Evolutionary conservation across 1,140 invertebrate genomes (phyloP).

Genomic region (Drosophila virilis): DNA sequence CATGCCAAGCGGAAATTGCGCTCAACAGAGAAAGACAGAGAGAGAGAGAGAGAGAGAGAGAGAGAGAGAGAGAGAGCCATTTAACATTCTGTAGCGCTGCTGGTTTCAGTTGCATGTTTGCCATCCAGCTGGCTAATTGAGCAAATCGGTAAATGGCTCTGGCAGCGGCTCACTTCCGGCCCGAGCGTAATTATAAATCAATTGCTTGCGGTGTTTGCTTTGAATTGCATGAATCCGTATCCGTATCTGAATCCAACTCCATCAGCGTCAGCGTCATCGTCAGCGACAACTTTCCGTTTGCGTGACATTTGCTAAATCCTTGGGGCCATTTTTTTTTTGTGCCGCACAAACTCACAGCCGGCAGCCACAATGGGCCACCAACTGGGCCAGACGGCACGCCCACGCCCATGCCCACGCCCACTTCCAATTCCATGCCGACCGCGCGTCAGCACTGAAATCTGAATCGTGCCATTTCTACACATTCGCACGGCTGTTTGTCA

Average conservation of each 20-base stretch:
- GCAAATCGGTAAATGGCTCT: constrained; percentile 57
- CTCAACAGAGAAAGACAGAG: constrained; percentile 21
- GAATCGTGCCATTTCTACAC: constrained; percentile 63
- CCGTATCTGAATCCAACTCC: constrained; percentile 13
- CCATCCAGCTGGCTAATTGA: constrained; percentile 67
- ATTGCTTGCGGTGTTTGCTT: constrained; percentile 62
- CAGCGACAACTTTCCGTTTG: constrained; percentile 23
- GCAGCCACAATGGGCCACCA: too few relatives aligned
- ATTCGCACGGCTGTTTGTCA: constrained; percentile 46
- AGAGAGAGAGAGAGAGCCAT: background rate
- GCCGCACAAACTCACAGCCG: too few relatives aligned
- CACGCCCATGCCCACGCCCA: too few relatives aligned
- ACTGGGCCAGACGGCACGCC: too few relatives aligned
- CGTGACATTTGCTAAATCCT: constrained; percentile 68
- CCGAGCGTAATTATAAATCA: constrained; percentile 75
- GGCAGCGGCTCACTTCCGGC: constrained; percentile 48
- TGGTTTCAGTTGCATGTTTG: constrained; percentile 54
- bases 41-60: background rate
- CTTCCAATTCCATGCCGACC: too few relatives aligned
- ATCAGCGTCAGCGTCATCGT: background rate
- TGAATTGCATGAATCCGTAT: constrained; percentile 25
- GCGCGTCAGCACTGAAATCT: background rate
- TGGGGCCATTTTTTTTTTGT: too few relatives aligned
- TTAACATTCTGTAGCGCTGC: constrained; percentile 33
- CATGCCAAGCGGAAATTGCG: constrained; percentile 63